Evolutionary conservation across 2,113 vertebrate genomes (phyloP), one percentile per base, ranked within the genome.

Genomic region (Trogon surrucura): DNA sequence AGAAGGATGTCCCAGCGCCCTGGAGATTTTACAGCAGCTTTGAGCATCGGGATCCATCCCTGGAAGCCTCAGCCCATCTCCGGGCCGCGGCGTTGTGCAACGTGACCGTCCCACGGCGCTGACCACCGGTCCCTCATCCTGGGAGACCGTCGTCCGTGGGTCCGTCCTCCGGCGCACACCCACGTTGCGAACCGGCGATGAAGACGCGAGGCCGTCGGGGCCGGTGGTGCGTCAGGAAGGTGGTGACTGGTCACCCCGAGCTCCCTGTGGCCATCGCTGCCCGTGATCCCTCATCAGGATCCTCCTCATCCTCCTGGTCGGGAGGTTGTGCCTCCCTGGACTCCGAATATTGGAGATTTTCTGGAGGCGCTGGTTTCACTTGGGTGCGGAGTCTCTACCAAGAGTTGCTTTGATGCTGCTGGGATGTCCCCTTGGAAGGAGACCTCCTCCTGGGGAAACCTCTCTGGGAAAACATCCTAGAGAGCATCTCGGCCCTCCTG

Each of bases 31-130:
- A 89, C 51, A 5, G 72, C 85, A 60, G 88, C 69, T 91, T 7
- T 2, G 77, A 93, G 89, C 69, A 1, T 78, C 64, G 4, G 57
- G 91, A 57, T 85, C 86, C 8, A 0, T 21, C 87, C 73, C 66
- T 75, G 65, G 14, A 21, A 79, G 50, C 1, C 5, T 1, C 34
- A 51, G 71, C 60, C n/a, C 54, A 38, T 47, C 71, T 78, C 54
- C 2, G 1, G 54, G 45, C 60, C 2, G 0, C 0, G 3, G 34
- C 1, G 2, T 57, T 85, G 56, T 16, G 61, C 30, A n/a, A 50
- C 4, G 26, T 12, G 67, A 80, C 36, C 23, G 20, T 45, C 8
- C 0, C 1, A 2, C 1, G 0, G 18, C 4, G 11, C n/a, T n/a
- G 11, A 18, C 22, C 41, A 53, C 65, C 4, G 8, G 32, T 7